Conservation (phyloP, 2,888 invertebrate genomes). For the Hermaeophaga mercurialis region DNA sequence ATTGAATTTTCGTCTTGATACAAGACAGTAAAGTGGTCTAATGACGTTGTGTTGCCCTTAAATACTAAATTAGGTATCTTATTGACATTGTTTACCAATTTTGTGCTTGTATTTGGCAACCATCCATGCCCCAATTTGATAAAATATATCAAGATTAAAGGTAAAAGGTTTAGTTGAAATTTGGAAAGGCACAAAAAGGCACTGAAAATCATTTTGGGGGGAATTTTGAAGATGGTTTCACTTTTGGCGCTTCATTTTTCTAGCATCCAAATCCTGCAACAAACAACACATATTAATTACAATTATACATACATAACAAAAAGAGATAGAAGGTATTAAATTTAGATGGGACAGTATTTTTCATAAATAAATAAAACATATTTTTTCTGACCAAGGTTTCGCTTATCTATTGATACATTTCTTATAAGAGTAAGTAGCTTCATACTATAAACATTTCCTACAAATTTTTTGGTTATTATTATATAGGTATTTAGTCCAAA, state of each 20-base stretch:
- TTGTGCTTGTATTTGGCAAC: conserved; percentile 74
- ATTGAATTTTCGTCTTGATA: conserved; percentile 85
- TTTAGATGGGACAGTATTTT: too few species aligned
- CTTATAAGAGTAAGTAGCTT: too few species aligned
- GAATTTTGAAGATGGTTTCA: conserved; percentile 25
- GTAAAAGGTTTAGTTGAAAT: conserved; percentile 34
- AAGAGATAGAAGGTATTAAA: too few species aligned
- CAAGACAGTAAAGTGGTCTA: conserved; percentile 88
- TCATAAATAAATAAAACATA: too few species aligned
- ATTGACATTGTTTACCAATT: conserved; percentile 61
- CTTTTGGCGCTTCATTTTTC: conserved; percentile 38
- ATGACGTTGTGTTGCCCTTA: conserved; percentile 76
- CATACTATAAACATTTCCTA: too few species aligned
- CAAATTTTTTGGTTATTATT: too few species aligned
- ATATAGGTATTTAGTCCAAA: too few species aligned
- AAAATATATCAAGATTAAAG: conserved; percentile 38
- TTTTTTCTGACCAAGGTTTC: too few species aligned
- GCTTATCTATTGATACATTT: too few species aligned
- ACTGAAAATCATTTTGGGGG: conserved; percentile 41
- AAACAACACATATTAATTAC: too few species aligned
- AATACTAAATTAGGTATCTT: conserved; percentile 53
- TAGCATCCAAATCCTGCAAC: conserved; percentile 41
- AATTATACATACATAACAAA: too few species aligned
- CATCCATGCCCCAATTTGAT: conserved; percentile 61
- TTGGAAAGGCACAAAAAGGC: conserved; percentile 42